Evolutionary conservation across 2,113 vertebrate genomes (phyloP), one percentile per base, ranked within the genome.

Genomic region (Cinclus cinclus): DNA sequence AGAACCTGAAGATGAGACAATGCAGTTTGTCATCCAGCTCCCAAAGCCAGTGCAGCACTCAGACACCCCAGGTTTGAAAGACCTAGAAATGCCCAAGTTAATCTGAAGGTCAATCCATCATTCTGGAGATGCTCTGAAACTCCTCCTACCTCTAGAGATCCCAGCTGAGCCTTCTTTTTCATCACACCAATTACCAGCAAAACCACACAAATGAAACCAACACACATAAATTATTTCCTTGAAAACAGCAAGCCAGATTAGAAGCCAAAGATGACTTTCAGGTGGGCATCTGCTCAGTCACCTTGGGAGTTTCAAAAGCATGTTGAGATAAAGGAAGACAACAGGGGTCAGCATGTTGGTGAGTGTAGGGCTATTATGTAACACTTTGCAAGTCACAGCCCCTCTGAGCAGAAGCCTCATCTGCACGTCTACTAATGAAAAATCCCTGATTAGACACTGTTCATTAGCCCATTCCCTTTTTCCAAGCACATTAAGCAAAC

Each of bases 11-110:
- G 22, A 41, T 9, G 25, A 71, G n/a, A 76, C 30, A 87, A 56
- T 0, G 0, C 18, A 41, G 39, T 7, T 12, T 16, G 20, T 27
- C 39, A 60, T 13, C 16, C 47, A 49, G 46, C 27, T 74, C 39
- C 55, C 71, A 77, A 52, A 80, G 35, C 42, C 30, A 41, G 5
- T 2, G 13, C 17, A 50, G 46, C 1, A 0, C 37, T 24, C 52
- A 50, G 47, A 49, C 9, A 49, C 1, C 6, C 15, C 17, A 70
- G 23, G 24, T 70, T 1, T 76, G 53, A 63, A 71, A 85, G 44
- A 27, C 49, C 39, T 33, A 75, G 42, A 69, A 83, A 58, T 10
- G 6, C 7, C 39, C 56, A 75, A 49, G 4, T 55, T 47, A 59
- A 83, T 16, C 47, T 52, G 52, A 24, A 92, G 39, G 69, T 47